Evolutionary conservation across 2,113 vertebrate species (phyloP).

Genomic region (Butorides virescens): DNA sequence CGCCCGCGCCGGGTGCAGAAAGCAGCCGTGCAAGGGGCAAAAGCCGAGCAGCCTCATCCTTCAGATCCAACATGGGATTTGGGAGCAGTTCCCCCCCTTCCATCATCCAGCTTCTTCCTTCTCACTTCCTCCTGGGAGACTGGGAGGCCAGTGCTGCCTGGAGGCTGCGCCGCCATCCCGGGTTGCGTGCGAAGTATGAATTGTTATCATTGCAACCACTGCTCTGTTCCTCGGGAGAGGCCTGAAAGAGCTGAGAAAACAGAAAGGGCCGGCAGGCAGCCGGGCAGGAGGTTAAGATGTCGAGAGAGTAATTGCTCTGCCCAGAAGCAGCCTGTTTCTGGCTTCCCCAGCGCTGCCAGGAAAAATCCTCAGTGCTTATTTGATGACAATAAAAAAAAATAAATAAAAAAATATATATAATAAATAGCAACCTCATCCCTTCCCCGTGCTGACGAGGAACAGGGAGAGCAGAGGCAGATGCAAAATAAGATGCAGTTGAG

Average conservation of each 20-base stretch:
- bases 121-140: neutral
- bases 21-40: neutral
- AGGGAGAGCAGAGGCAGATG: conserved; percentile 48
- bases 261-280: conserved; percentile 13
- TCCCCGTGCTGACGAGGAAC: conserved; percentile 11
- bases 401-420: neutral
- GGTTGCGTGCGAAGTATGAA: conserved; percentile 7
- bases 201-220: neutral
- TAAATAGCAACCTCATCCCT: conserved; percentile 2
- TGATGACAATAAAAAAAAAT: neutral
- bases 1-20: rapidly evolving
- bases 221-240: conserved; percentile 20
- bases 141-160: rapidly evolving
- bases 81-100: neutral
- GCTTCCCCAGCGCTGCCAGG: conserved; percentile 37
- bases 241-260: conserved; percentile 30
- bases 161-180: neutral
- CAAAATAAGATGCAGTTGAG: conserved; percentile 30
- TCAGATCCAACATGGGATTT: rapidly evolving
- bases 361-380: conserved; percentile 28
- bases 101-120: neutral
- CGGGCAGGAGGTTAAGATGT: conserved; percentile 33
- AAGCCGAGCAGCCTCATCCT: neutral
- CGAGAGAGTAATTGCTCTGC: conserved; percentile 61
- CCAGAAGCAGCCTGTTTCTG: conserved; percentile 54